Evolutionary conservation across 2,888 invertebrate genomes (phyloP).

Genomic region (Himalopsyche anomala): DNA sequence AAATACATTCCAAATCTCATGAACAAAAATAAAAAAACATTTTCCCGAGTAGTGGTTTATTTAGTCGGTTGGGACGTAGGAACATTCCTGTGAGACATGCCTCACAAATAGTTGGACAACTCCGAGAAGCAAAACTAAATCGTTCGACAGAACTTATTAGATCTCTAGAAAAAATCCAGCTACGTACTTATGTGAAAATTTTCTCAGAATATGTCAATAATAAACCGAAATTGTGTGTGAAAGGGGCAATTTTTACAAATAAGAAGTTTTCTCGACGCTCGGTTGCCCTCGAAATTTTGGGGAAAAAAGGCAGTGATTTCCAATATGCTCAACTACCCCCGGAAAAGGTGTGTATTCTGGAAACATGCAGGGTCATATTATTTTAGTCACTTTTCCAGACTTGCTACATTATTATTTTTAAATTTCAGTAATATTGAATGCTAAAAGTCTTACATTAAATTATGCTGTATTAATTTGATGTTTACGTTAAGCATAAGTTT

Average conservation of each 20-base stretch:
- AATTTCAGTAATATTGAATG: too few relatives aligned
- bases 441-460: too few relatives aligned
- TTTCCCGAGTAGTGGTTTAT: not conserved
- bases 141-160: constrained; percentile 2
- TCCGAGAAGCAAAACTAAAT: not conserved
- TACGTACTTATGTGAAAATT: constrained; percentile 1
- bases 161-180: constrained; percentile 6
- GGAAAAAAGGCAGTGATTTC: constrained; percentile 14
- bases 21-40: too few relatives aligned
- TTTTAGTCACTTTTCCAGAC: too few relatives aligned
- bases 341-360: too few relatives aligned
- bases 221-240: constrained; percentile 34
- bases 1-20: too few relatives aligned
- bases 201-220: constrained; percentile 18
- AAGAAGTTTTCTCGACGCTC: constrained; percentile 5
- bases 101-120: not conserved
- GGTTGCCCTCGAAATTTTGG: not conserved
- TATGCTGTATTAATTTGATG: too few relatives aligned
- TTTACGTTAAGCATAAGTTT: too few relatives aligned
- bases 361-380: too few relatives aligned
- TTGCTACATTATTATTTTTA: too few relatives aligned
- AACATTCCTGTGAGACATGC: not conserved
- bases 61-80: not conserved
- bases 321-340: constrained; percentile 11
- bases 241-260: constrained; percentile 30